Evolutionary conservation across 2,113 vertebrate species (phyloP).

Genomic region (Pundamilia nyererei): DNA sequence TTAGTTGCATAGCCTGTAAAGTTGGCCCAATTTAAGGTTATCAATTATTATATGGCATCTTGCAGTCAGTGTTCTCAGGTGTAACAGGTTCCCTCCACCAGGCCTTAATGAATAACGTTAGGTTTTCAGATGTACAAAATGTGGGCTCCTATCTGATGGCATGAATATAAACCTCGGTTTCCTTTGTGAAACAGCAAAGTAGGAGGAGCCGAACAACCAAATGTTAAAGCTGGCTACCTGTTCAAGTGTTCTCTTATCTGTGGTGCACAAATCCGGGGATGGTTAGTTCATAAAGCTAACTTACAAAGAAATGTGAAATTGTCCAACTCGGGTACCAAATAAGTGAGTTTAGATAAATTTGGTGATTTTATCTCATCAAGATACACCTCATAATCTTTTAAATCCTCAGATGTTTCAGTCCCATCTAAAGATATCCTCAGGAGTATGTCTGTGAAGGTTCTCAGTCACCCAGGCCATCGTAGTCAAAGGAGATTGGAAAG

Average conservation of each 20-base stretch:
- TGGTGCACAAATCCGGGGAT: background rate
- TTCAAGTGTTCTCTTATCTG: background rate
- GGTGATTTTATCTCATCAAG: background rate
- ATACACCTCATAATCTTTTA: background rate
- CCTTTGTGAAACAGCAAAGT: background rate
- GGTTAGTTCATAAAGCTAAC: background rate
- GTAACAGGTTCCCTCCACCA: background rate
- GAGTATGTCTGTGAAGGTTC: background rate
- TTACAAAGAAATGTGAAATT: background rate
- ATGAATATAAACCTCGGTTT: background rate
- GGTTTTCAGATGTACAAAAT: background rate
- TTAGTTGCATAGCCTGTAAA: background rate
- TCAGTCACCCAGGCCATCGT: background rate
- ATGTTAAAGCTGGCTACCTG: background rate
- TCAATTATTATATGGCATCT: background rate
- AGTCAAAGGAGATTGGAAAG: background rate
- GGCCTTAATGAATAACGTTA: background rate
- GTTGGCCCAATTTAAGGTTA: background rate
- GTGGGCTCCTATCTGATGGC: background rate
- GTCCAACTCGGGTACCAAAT: fast-evolving
- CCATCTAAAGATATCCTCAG: background rate
- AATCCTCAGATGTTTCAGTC: background rate
- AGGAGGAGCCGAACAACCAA: background rate
- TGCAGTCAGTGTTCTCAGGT: background rate
- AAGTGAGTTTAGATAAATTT: background rate